phyloP scores from a whole-genome alignment of 2,888 invertebrate genomes.

The Apodemia zela region DNA sequence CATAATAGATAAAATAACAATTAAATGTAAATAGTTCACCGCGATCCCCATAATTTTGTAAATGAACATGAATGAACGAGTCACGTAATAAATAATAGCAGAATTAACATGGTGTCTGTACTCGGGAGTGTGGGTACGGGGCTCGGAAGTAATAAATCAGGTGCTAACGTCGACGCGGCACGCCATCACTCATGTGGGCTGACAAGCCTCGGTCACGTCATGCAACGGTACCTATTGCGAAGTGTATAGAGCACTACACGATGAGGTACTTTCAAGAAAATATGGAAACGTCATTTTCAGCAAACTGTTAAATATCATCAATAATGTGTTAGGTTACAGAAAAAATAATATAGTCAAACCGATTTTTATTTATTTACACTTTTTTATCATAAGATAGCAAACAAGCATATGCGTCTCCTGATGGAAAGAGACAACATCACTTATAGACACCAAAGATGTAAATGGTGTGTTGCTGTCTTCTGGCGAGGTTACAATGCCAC shows the following conservation, averaged over 20 bases:
- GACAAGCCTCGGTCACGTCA: slow-evolving; percentile 65
- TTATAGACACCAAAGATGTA: too few relatives aligned
- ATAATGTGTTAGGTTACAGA: too few relatives aligned
- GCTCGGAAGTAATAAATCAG: slow-evolving; percentile 78
- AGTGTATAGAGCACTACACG: background rate
- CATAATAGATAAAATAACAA: background rate
- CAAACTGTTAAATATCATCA: too few relatives aligned
- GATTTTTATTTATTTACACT: too few relatives aligned
- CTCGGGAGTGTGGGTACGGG: slow-evolving; percentile 34
- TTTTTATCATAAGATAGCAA: too few relatives aligned
- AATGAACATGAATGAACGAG: slow-evolving; percentile 9
- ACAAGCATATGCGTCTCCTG: too few relatives aligned
- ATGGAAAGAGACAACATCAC: too few relatives aligned
- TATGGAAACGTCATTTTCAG: background rate
- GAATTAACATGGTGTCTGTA: slow-evolving; percentile 41
- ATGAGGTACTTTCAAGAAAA: background rate
- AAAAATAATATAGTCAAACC: too few relatives aligned
- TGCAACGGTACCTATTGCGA: slow-evolving; percentile 43
- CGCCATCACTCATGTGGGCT: slow-evolving; percentile 72
- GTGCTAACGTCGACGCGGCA: slow-evolving; percentile 74
- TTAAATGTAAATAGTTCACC: background rate
- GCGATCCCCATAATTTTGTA: background rate
- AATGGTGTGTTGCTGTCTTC: too few relatives aligned
- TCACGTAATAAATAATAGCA: slow-evolving; percentile 12
- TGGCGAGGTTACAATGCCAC: too few relatives aligned